Conservation (phyloP, 2,797 vertebrate genomes). For the Spinibarbus caldwelli region DNA sequence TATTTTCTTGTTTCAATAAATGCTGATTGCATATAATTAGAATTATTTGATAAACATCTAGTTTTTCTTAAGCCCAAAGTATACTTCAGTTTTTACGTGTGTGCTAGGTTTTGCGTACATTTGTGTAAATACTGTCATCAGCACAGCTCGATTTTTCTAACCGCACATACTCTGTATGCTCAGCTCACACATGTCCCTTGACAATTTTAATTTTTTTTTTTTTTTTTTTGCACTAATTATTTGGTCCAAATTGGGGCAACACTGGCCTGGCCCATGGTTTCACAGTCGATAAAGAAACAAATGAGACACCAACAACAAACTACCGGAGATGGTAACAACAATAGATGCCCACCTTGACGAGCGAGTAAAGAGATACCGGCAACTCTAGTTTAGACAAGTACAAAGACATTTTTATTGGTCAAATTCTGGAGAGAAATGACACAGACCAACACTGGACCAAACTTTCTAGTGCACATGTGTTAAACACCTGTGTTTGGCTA, state of each 20-base stretch:
- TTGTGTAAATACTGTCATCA: neutral
- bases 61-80: slow-evolving; percentile 15
- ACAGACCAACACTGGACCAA: neutral
- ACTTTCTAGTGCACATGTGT: neutral
- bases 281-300: neutral
- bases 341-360: neutral
- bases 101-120: neutral
- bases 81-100: neutral
- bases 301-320: no score
- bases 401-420: neutral
- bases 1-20: neutral
- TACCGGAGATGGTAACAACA: neutral
- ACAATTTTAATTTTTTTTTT: no score
- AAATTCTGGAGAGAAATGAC: neutral
- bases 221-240: neutral
- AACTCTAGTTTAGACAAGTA: neutral
- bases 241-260: neutral
- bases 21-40: neutral
- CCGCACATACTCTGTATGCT: neutral
- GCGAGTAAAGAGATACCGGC: neutral
- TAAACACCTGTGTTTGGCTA: neutral
- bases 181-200: neutral
- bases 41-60: neutral
- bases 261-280: no score
- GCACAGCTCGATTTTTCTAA: neutral